Conservation (phyloP, 2,888 invertebrate species). For the Trichogramma dendrolimi region DNA sequence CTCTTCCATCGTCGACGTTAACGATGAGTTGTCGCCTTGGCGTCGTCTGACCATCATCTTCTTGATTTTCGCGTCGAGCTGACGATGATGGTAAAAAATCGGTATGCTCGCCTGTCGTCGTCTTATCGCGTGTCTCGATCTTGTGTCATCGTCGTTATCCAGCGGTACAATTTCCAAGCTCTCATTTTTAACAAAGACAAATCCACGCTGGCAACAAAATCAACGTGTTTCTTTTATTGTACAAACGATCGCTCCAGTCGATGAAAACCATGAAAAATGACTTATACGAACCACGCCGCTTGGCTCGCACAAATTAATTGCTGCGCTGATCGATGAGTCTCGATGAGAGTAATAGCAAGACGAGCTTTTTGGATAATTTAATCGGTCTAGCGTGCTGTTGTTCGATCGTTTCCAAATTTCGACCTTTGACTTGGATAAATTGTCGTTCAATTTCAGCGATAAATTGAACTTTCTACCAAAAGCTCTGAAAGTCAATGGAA, state of each 20-base stretch:
- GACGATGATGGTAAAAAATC: not conserved
- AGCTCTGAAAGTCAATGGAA: slow-evolving; percentile 42
- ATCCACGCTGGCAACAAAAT: slow-evolving; percentile 58
- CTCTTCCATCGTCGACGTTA: not conserved
- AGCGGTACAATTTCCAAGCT: slow-evolving; percentile 70
- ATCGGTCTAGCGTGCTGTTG: slow-evolving; percentile 42
- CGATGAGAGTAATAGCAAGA: slow-evolving; percentile 66
- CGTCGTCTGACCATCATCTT: not conserved
- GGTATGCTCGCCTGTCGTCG: not conserved
- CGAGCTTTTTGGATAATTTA: slow-evolving; percentile 40
- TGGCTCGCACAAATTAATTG: slow-evolving; percentile 65
- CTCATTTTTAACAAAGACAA: slow-evolving; percentile 64
- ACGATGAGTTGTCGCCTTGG: not conserved
- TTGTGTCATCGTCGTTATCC: slow-evolving; percentile 34
- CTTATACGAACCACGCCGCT: slow-evolving; percentile 59
- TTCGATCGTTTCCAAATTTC: slow-evolving; percentile 58
- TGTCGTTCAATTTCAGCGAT: slow-evolving; percentile 61
- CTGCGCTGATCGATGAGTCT: slow-evolving; percentile 59
- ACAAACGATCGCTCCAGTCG: not conserved
- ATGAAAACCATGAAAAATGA: not conserved
- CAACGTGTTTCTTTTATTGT: not conserved
- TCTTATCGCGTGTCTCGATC: slow-evolving; percentile 56
- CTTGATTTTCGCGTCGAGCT: not conserved
- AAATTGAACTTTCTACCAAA: slow-evolving; percentile 56
- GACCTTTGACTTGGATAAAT: slow-evolving; percentile 60